Conservation (phyloP, 2,888 invertebrate genomes). For the Volucella inflata region DNA sequence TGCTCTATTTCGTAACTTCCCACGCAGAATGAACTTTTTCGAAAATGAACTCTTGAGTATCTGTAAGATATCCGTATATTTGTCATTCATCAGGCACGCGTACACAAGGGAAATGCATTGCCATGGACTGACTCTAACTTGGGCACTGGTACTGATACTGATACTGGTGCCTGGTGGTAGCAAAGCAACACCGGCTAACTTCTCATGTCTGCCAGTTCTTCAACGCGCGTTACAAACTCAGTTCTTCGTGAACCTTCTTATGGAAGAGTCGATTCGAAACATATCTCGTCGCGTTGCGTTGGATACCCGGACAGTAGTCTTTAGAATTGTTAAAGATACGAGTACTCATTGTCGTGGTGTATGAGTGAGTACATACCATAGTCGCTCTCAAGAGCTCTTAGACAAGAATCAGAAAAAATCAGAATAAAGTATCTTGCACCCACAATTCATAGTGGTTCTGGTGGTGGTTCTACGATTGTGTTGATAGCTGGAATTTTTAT, state of each 20-base stretch:
- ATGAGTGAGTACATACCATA: too few species aligned
- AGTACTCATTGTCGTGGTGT: background rate
- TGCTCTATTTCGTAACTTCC: conserved; percentile 40
- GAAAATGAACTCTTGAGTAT: conserved; percentile 61
- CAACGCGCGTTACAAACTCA: conserved; percentile 67
- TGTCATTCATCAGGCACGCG: conserved; percentile 30
- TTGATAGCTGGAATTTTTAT: conserved; percentile 73
- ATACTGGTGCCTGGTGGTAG: too few species aligned
- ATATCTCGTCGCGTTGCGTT: conserved; percentile 8
- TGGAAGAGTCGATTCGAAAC: conserved; percentile 60
- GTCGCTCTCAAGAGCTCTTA: too few species aligned
- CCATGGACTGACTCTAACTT: background rate
- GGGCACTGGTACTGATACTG: too few species aligned
- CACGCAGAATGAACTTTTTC: conserved; percentile 64
- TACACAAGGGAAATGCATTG: conserved; percentile 64
- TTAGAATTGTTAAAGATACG: conserved; percentile 34
- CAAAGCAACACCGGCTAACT: conserved; percentile 25
- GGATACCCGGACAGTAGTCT: conserved; percentile 24
- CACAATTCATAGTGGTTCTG: conserved; percentile 8
- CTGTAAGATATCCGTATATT: conserved; percentile 23
- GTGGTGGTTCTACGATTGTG: conserved; percentile 53
- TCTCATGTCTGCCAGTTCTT: conserved; percentile 67
- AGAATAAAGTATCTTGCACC: conserved; percentile 36
- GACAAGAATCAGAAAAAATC: conserved; percentile 7
- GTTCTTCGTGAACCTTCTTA: conserved; percentile 71